Evolutionary conservation across 2,797 vertebrate genomes (phyloP), one percentile per base, ranked within the genome.

Genomic region (Anguilla marmorata): DNA sequence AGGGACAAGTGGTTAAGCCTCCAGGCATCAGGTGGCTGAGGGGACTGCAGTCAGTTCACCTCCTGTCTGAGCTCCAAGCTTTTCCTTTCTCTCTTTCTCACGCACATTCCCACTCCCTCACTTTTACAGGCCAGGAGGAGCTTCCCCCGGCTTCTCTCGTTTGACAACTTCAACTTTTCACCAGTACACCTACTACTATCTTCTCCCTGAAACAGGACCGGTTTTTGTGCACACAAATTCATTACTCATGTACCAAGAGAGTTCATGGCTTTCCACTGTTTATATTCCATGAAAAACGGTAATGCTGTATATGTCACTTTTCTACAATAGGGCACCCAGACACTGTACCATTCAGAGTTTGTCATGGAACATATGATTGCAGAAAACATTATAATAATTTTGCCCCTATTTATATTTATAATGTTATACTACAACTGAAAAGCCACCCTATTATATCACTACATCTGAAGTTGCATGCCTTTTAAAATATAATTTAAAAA

Each of bases 21-120:
- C 91, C 88, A 94, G 95, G 94, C 92, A 92, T 91, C 95, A 96
- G 95, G 95, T 96, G 96, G 94, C 91, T 88, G 72, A 72, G 60
- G 27, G 76, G 63, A 86, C 60, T 45, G 41, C 74, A 27, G 30
- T 66, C 8, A 60, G 60, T 45, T 69, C 85, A 86, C 48, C 85
- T 41, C 45, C 85, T 66, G 24, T 30, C 63, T 69, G 45, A 50
- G 41, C 41, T 6, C 27, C 92, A 92, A 82, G 93, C 90, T 90
- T 87, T 89, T 84, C 60, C 66, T 86, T 79, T 88, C n/a, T 88
- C 90, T 86, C 60, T 91, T 91, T 92, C 86, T 88, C 90, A 89
- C 19, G 37, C 79, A 84, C 87, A 84, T 24, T 45, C 84, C 9
- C 21, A 85, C 84, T 37, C 79, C 41, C 45, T 50, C 41, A 50